Conservation (phyloP, 2,888 invertebrate species). For the Rutpela maculata region DNA sequence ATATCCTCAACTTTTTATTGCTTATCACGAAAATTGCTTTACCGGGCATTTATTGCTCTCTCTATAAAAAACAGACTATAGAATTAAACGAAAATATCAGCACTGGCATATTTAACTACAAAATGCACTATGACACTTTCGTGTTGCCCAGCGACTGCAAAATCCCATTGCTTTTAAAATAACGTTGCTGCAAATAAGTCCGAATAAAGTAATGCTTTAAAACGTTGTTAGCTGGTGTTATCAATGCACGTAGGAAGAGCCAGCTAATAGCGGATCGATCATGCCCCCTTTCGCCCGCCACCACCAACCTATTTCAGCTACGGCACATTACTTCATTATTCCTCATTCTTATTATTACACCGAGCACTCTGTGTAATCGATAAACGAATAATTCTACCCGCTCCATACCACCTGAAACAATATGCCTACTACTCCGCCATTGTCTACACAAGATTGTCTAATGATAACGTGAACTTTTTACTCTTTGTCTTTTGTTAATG, state of each 20-base stretch:
- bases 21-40: too few relatives aligned
- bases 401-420: constrained; percentile 44
- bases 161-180: constrained; percentile 25
- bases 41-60: too few relatives aligned
- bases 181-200: constrained; percentile 46
- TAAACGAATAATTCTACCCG: constrained; percentile 53
- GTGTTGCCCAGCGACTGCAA: neutral
- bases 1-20: too few relatives aligned
- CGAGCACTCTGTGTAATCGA: constrained; percentile 60
- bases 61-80: too few relatives aligned
- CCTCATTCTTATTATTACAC: constrained; percentile 57
- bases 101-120: neutral
- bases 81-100: neutral
- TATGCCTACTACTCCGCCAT: constrained; percentile 41
- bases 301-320: constrained; percentile 36
- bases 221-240: constrained; percentile 56
- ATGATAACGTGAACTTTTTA: constrained; percentile 43
- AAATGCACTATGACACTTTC: neutral
- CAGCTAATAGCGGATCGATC: constrained; percentile 56
- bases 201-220: constrained; percentile 56
- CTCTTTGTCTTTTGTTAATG: constrained; percentile 38
- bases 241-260: constrained; percentile 57
- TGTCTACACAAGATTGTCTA: constrained; percentile 45
- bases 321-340: constrained; percentile 57
- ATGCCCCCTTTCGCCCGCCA: constrained; percentile 43